Evolutionary conservation across 2,888 invertebrate genomes (phyloP).

Genomic region (Parthenolecanium corni): DNA sequence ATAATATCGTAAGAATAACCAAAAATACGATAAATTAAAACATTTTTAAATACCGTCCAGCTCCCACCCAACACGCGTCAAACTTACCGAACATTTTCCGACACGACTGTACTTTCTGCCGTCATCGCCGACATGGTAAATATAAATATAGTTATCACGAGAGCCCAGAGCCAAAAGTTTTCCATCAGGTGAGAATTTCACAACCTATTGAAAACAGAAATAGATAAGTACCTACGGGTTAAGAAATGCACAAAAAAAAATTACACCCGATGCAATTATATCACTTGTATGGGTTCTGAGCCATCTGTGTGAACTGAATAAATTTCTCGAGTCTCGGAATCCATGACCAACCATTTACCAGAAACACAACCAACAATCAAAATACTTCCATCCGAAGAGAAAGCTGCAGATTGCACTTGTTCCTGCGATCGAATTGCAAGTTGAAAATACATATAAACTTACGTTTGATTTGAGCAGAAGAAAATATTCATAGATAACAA

Average conservation of each 20-base stretch:
- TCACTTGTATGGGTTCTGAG: constrained; percentile 45
- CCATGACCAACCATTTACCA: constrained; percentile 74
- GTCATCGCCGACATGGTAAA: constrained; percentile 69
- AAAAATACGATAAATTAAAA: too few species aligned
- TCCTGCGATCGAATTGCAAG: constrained; percentile 46
- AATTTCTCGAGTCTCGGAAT: constrained; percentile 62
- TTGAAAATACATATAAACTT: too few species aligned
- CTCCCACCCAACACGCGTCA: too few species aligned
- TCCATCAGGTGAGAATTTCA: constrained; percentile 69
- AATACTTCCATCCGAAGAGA: constrained; percentile 63
- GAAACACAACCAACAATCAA: constrained; percentile 65
- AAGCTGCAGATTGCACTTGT: constrained; percentile 68
- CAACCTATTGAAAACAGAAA: constrained; percentile 48
- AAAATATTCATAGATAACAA: too few species aligned
- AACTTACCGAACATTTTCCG: constrained; percentile 71
- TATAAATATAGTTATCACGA: constrained; percentile 77
- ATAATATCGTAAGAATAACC: too few species aligned
- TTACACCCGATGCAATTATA: not conserved
- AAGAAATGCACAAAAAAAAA: not conserved
- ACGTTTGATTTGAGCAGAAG: too few species aligned
- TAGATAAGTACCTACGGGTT: not conserved
- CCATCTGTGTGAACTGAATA: constrained; percentile 60
- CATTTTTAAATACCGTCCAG: too few species aligned
- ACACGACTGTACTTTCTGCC: constrained; percentile 65
- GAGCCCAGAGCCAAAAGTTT: constrained; percentile 71